phyloP scores from a whole-genome alignment of 2,797 vertebrate genomes.

The Pantherophis vulpinus region DNA sequence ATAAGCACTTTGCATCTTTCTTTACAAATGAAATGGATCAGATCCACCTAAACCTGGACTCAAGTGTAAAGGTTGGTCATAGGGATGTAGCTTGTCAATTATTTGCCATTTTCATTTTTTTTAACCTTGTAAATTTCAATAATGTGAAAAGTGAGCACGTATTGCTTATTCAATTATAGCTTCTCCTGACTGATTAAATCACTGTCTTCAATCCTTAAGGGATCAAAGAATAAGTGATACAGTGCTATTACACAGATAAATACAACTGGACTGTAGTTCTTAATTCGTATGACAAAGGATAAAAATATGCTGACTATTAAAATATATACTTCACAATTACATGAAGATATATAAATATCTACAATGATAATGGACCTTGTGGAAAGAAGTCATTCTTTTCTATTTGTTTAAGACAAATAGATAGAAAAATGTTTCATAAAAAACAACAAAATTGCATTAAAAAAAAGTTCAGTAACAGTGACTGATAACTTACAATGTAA shows the following conservation, averaged over 20 bases:
- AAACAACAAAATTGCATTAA: not conserved
- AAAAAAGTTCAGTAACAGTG: not conserved
- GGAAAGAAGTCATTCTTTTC: not conserved
- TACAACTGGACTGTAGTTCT: not conserved
- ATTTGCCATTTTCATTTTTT: not conserved
- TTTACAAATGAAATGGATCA: not conserved
- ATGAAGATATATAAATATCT: not conserved
- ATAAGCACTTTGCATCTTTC: not conserved
- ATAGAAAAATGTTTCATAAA: not conserved
- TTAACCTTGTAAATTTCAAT: not conserved
- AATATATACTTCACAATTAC: not conserved
- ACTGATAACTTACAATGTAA: not conserved
- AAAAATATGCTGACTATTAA: not conserved
- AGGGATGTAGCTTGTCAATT: not conserved
- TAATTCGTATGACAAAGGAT: not conserved
- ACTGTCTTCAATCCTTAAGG: not conserved
- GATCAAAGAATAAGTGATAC: not conserved
- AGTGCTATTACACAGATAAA: not conserved
- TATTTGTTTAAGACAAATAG: not conserved
- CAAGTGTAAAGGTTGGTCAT: not conserved
- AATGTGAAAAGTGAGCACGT: not conserved
- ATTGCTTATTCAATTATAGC: not conserved
- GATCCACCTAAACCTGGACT: not conserved
- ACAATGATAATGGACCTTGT: not conserved
- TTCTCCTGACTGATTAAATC: not conserved